These are phyloP conservation scores for Strigamia maritima DNA, from an alignment of 2,888 invertebrate species.

Conservation along the genomic window DNA sequence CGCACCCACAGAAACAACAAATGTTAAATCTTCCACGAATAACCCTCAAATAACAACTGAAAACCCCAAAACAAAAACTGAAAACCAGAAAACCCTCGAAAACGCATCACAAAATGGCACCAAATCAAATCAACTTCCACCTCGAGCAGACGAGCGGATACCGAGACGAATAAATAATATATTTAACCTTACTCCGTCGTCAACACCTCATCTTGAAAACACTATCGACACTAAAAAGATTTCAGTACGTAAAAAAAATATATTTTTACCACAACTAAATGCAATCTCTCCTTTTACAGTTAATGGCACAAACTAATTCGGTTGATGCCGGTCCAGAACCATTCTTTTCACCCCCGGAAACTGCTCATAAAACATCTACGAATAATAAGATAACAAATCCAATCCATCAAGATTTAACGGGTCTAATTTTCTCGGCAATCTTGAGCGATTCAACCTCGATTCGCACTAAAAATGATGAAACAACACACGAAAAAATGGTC, in stretches of 20 bases:
- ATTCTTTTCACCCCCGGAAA: conserved; percentile 1
- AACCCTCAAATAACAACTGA: background rate
- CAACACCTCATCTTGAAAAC: background rate
- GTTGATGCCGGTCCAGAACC: background rate
- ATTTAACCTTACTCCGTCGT: background rate
- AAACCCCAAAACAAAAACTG: too few relatives aligned
- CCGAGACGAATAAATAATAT: background rate
- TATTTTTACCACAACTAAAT: background rate
- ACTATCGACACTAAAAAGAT: background rate
- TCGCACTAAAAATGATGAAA: background rate
- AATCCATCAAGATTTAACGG: background rate
- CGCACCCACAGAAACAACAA: too few relatives aligned
- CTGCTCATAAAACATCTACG: background rate
- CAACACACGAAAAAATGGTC: background rate
- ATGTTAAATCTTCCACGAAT: background rate
- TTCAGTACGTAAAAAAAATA: background rate
- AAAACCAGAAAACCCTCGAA: background rate
- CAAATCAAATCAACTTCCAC: background rate
- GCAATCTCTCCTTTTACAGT: background rate
- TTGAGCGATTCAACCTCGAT: background rate
- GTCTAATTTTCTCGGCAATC: background rate
- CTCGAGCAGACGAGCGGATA: background rate
- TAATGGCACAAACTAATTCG: background rate
- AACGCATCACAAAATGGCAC: background rate
- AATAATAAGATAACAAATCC: background rate